Percentiles rank a stretch among this genome's conserved stretches.
These are phyloP conservation scores for Tyria jacobaeae DNA, from an alignment of 2,888 invertebrate species.

Conservation along the genomic window DNA sequence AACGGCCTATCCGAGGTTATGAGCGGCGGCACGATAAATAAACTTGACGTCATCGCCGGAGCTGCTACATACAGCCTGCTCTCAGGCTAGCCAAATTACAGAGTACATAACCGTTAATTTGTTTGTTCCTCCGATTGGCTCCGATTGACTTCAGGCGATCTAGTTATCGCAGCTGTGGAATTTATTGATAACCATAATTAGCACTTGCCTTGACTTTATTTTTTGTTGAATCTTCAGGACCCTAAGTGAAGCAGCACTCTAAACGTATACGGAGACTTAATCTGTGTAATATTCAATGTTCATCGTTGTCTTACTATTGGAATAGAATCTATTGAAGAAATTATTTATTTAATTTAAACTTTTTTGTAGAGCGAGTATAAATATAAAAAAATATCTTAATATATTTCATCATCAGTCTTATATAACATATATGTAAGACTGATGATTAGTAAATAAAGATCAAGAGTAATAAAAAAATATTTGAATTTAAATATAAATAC, in stretches of 20 bases:
- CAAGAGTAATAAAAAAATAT: too few relatives aligned
- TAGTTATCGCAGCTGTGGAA: conserved; percentile 10
- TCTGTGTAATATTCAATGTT: too few relatives aligned
- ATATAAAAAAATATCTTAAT: too few relatives aligned
- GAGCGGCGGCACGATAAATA: conserved; percentile 55
- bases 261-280: too few relatives aligned
- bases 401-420: too few relatives aligned
- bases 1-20: conserved; percentile 63
- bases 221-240: neutral
- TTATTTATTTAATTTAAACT: too few relatives aligned
- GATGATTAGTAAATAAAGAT: too few relatives aligned
- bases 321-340: too few relatives aligned
- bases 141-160: conserved; percentile 17
- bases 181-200: conserved; percentile 15
- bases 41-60: conserved; percentile 45
- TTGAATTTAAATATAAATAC: too few relatives aligned
- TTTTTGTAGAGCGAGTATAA: too few relatives aligned
- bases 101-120: conserved; percentile 11
- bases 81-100: conserved; percentile 15
- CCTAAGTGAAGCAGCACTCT: neutral
- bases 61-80: conserved; percentile 25
- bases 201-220: conserved; percentile 7
- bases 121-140: conserved; percentile 14
- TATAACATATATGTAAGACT: too few relatives aligned
- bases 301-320: too few relatives aligned